A percentile compares a stretch with the other conserved stretches of the same genome.
These are phyloP conservation scores for Lepetodrilus schrolli DNA, from an alignment of 2,888 invertebrate genomes.

Conservation along the genomic window DNA sequence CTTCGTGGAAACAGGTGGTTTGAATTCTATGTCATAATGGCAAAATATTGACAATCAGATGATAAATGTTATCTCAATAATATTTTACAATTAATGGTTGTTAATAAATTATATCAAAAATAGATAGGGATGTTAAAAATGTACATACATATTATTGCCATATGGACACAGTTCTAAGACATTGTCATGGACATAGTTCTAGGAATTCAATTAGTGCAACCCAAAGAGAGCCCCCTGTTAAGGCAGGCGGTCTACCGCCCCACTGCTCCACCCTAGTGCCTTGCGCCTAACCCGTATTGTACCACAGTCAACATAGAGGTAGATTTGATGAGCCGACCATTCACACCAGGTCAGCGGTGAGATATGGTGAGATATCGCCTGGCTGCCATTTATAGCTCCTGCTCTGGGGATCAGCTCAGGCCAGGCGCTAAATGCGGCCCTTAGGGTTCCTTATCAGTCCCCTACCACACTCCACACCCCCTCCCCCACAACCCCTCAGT, in stretches of 20 bases:
- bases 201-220: too few relatives aligned
- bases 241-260: constrained; percentile 16
- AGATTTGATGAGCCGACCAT: constrained; percentile 23
- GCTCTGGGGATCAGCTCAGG: not conserved
- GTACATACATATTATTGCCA: too few relatives aligned
- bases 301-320: constrained; percentile 23
- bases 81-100: too few relatives aligned
- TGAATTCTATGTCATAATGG: too few relatives aligned
- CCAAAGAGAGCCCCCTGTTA: not conserved
- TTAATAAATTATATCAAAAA: too few relatives aligned
- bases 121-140: too few relatives aligned
- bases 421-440: constrained; percentile 10
- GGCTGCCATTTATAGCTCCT: constrained; percentile 18
- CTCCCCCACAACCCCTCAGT: too few relatives aligned
- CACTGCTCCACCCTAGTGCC: not conserved
- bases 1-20: too few relatives aligned
- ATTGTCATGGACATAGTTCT: too few relatives aligned
- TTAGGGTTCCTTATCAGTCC: not conserved
- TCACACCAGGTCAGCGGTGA: constrained; percentile 12
- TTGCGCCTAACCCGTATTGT: constrained; percentile 2
- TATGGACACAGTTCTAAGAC: not conserved
- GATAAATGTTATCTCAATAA: too few relatives aligned
- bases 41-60: too few relatives aligned
- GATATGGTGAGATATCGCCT: not conserved
- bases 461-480: not conserved